These are phyloP conservation scores for Carassius auratus DNA, from an alignment of 2,113 vertebrate species.

Conservation along the genomic window DNA sequence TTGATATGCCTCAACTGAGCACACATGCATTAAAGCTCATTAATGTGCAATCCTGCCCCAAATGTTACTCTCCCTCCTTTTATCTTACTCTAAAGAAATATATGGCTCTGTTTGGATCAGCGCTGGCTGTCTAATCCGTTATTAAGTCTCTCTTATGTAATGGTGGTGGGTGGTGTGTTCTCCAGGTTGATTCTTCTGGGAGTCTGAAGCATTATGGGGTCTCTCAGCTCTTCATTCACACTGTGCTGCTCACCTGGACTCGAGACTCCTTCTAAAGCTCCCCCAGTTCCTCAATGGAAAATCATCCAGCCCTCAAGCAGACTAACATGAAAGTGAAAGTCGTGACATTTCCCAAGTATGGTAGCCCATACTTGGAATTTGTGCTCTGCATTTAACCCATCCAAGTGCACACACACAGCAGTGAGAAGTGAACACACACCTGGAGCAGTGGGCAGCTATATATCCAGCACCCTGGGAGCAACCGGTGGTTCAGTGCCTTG, in stretches of 20 bases:
- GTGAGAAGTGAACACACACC: too few relatives aligned
- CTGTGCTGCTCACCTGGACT: slow-evolving; percentile 82
- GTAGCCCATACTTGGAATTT: too few relatives aligned
- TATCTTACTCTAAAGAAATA: slow-evolving; percentile 41
- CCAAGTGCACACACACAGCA: too few relatives aligned
- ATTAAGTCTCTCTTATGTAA: slow-evolving; percentile 43
- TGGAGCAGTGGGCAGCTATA: too few relatives aligned
- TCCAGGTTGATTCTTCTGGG: slow-evolving; percentile 83
- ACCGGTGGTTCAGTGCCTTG: too few relatives aligned
- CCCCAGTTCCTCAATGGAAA: slow-evolving; percentile 81
- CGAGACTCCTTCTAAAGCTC: slow-evolving; percentile 72
- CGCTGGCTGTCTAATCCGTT: slow-evolving; percentile 57
- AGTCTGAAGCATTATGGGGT: slow-evolving; percentile 83
- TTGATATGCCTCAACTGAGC: not conserved
- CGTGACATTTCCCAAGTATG: too few relatives aligned
- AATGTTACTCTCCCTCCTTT: not conserved
- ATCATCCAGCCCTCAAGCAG: slow-evolving; percentile 82
- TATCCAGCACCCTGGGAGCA: too few relatives aligned
- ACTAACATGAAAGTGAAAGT: slow-evolving; percentile 7
- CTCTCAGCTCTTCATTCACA: slow-evolving; percentile 81
- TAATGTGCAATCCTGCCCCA: slow-evolving; percentile 19
- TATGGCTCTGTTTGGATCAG: slow-evolving; percentile 60
- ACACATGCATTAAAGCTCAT: slow-evolving; percentile 20
- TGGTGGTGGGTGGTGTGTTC: slow-evolving; percentile 33
- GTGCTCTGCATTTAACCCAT: too few relatives aligned